Conservation (phyloP, 2,888 invertebrate species). For the Drosophila neonasuta region DNA sequence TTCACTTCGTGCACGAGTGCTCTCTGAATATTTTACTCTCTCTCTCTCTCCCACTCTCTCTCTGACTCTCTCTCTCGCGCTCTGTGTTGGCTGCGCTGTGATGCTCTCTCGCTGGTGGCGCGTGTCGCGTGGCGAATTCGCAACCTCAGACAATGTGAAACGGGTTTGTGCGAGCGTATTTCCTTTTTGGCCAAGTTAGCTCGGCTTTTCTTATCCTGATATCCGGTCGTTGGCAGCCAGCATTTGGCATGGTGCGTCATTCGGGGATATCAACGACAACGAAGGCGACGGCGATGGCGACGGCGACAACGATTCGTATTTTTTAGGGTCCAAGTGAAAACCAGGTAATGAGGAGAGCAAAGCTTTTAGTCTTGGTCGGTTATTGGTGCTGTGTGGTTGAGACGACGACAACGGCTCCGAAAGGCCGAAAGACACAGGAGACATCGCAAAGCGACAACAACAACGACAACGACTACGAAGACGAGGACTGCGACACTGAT, state of each 20-base stretch:
- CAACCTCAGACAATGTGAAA: constrained; percentile 69
- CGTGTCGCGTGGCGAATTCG: constrained; percentile 11
- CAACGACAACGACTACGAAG: constrained; percentile 24
- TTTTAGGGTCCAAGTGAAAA: constrained; percentile 65
- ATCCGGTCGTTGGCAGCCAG: constrained; percentile 51
- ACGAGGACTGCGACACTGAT: constrained; percentile 17
- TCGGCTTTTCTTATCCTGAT: constrained; percentile 66
- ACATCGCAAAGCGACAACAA: constrained; percentile 18
- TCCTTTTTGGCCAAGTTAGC: constrained; percentile 50
- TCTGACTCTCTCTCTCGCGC: constrained; percentile 11
- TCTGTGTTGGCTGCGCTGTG: constrained; percentile 10
- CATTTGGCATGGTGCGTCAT: constrained; percentile 28
- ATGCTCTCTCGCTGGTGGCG: constrained; percentile 3
- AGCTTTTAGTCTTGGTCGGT: constrained; percentile 81
- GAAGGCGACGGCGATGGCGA: constrained; percentile 10
- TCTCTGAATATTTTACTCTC: constrained; percentile 3
- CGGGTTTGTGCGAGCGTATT: constrained; percentile 57
- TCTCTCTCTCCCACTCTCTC: constrained; percentile 12
- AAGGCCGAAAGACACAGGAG: constrained; percentile 33
- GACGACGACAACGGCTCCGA: constrained; percentile 66
- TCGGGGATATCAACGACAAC: constrained; percentile 27
- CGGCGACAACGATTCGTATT: constrained; percentile 20
- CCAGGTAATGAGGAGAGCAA: constrained; percentile 78
- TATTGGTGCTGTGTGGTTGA: constrained; percentile 81
- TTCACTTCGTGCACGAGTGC: constrained; percentile 34